Conservation (phyloP, 2,113 vertebrate genomes). For the Pongo pygmaeus region DNA sequence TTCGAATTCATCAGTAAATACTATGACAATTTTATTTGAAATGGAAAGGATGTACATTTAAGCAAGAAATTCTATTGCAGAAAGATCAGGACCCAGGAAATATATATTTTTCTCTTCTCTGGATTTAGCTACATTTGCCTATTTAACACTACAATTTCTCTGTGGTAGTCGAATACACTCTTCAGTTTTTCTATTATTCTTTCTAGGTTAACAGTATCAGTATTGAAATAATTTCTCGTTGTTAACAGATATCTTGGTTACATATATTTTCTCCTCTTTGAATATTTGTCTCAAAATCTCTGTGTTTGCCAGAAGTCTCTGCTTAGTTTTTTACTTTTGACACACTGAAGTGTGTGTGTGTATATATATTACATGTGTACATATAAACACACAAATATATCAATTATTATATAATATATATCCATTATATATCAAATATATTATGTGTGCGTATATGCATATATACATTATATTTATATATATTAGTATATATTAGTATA, state of each 20-base stretch:
- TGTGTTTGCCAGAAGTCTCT: background rate
- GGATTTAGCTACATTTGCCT: background rate
- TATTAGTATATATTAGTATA: too few relatives aligned
- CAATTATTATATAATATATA: too few relatives aligned
- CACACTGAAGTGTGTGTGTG: background rate
- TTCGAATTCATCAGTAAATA: background rate
- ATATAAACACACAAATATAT: background rate
- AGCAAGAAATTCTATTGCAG: background rate
- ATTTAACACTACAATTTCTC: background rate
- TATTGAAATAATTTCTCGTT: background rate
- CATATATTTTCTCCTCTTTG: background rate
- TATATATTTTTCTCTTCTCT: background rate
- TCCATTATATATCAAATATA: too few relatives aligned
- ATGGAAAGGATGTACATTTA: background rate
- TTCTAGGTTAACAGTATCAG: background rate
- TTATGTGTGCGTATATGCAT: too few relatives aligned
- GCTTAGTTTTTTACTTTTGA: background rate
- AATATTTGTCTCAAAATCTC: background rate
- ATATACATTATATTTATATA: too few relatives aligned
- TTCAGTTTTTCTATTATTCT: background rate
- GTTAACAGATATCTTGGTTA: background rate
- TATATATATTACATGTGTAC: background rate
- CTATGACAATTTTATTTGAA: background rate
- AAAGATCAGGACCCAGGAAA: background rate
- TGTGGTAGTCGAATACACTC: background rate